These are phyloP conservation scores for Scarus forsteni DNA, from an alignment of 2,797 vertebrate genomes.

Conservation along the genomic window DNA sequence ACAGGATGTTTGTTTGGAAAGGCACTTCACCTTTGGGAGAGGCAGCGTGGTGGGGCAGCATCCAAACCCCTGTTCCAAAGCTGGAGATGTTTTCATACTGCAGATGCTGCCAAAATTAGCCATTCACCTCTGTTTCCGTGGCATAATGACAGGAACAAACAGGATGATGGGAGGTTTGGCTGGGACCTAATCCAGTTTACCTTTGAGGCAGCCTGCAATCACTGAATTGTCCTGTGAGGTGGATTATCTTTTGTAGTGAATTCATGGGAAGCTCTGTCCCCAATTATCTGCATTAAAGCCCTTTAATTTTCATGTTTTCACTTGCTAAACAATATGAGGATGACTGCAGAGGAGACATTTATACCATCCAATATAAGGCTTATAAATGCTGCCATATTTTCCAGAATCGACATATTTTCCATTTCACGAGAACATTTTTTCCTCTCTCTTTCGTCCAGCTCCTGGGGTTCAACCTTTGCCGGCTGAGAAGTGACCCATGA, in stretches of 20 bases:
- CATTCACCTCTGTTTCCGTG: background rate
- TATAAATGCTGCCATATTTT: constrained; percentile 7
- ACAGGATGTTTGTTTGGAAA: background rate
- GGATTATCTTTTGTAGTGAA: background rate
- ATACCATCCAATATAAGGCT: background rate
- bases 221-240: background rate
- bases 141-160: constrained; percentile 1
- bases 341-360: background rate
- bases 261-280: background rate
- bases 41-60: background rate
- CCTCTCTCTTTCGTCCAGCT: background rate
- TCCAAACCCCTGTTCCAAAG: background rate
- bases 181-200: background rate
- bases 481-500: constrained; percentile 31
- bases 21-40: too few relatives aligned
- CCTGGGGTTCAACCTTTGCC: constrained; percentile 28
- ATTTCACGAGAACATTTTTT: constrained; percentile 7
- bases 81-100: background rate
- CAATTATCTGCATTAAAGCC: background rate
- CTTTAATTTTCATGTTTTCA: background rate
- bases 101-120: background rate
- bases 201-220: background rate
- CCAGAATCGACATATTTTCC: constrained; percentile 10
- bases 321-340: background rate
- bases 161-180: constrained; percentile 1